Evolutionary conservation across 2,113 vertebrate species (phyloP), one percentile per base, ranked within the genome.

Genomic region (Callipepla squamata): DNA sequence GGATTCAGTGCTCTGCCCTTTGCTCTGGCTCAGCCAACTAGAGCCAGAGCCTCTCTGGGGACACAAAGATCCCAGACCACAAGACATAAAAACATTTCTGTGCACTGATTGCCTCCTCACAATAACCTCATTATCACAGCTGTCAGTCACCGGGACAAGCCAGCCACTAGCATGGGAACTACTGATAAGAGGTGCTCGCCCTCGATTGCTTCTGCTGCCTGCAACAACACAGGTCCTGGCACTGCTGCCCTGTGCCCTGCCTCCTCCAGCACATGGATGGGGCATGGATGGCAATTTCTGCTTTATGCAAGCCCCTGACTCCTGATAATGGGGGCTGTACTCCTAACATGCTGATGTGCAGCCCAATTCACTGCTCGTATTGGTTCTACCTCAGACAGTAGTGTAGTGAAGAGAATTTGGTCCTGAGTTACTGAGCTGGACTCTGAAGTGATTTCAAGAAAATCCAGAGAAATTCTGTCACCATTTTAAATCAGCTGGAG

Each of bases 31-130:
- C 85, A 91, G 87, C 79, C 87, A 88, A 20, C 80, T 69, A 70
- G 48, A 94, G 88, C 77, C 90, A 90, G 76, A 94, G 77, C 74
- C 85, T 94, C 87, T 40, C 75, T 67, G 23, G 1, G 90, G 93
- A 69, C 85, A 94, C 85, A 92, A 95, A 92, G 85, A 96, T 90
- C 90, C 82, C 87, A 87, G 93, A 73, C 23, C 87, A 47, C 73
- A 95, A 96, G 89, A 95, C 93, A 96, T 91, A 83, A 96, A 96
- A 96, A 91, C 90, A 94, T 94, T 95, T 90, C 86, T 62, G 66
- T 95, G 92, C 88, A 87, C 86, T 21, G 68, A 92, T 19, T 95
- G 85, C 67, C 86, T 97, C 72, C 78, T 87, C 94, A 96, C 91
- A 95, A 94, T 90, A 91, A 91, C 90, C 93, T 85, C 85, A 95